Evolutionary conservation across 1,140 invertebrate genomes (phyloP), one percentile per base, ranked within the genome.

Genomic region (Plodia interpunctella): DNA sequence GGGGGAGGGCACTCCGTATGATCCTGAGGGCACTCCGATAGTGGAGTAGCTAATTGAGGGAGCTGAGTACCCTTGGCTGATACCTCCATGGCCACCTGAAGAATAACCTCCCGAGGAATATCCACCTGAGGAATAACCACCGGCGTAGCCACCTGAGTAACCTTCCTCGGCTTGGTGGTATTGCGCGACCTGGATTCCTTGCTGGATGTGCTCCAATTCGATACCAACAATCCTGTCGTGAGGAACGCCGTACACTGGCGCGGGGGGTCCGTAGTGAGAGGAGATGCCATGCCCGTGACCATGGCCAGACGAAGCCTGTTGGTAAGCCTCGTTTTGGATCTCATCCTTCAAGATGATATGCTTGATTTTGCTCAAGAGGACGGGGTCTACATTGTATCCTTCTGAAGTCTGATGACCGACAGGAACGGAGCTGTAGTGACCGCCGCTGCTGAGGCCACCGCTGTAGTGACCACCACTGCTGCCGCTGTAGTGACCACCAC

Each of bases 331-430:
- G 87, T 91, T 84, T 66, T 92, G 92, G 78, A 93, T 91, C 86
- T 96, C 95, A 80, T 96, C 94, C 76, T 94, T 95, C 62, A 96
- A 90, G 53, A 96, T 91, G 76, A 96, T 95, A 83, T 95, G 93
- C 68, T 94, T 93, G 70, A 96, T 94, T 81, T 96, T 94, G 77
- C 96, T 94, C 55, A 96, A 90, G 57, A 96, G 92, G 62, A 93
- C 92, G 44, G 92, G 92, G 86, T 96, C 95, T 51, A 96, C 94
- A 82, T 93, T 92, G 70, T 94, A 93, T 52, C 95, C 95, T 78
- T 96, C 95, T 64, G 91, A 94, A 55, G 93, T 94, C 68, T 94
- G 94, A 77, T 93, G 92, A 56, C 95, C 95, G 51, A 92, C 90
- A 17, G 94, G 93, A 0, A 95, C 95, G 49, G 93, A 91, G 62